phyloP scores from a whole-genome alignment of 2,113 vertebrate species.

The Cyphomyrus discorhynchus region DNA sequence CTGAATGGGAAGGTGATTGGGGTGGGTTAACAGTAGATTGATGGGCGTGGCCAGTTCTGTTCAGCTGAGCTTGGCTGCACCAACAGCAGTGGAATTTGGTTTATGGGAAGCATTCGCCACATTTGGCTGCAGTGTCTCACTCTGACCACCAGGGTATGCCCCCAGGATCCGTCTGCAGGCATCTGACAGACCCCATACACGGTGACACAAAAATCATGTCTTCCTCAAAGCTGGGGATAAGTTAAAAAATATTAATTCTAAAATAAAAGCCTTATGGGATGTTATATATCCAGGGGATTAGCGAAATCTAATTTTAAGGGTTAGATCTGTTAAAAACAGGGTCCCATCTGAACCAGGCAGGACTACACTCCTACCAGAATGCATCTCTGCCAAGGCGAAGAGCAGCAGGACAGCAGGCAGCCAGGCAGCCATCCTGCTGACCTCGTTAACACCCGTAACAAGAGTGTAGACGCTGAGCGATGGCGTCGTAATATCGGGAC shows the following conservation, averaged over 20 bases:
- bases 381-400: background rate
- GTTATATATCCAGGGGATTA: background rate
- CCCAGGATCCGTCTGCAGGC: background rate
- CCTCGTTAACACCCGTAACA: background rate
- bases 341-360: background rate
- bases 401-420: background rate
- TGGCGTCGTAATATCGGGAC: background rate
- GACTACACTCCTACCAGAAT: background rate
- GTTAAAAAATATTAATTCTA: background rate
- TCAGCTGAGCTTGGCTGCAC: background rate
- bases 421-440: background rate
- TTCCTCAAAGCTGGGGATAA: background rate
- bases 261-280: background rate
- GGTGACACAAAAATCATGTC: background rate
- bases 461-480: background rate
- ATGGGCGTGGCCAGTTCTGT: background rate
- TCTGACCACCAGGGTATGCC: background rate
- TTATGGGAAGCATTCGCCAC: background rate
- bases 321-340: background rate
- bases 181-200: background rate
- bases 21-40: background rate
- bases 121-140: background rate
- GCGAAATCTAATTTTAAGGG: background rate
- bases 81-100: background rate
- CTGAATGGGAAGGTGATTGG: background rate